phyloP scores from a whole-genome alignment of 1,140 invertebrate genomes.

The Brachionus rotundiformis region DNA sequence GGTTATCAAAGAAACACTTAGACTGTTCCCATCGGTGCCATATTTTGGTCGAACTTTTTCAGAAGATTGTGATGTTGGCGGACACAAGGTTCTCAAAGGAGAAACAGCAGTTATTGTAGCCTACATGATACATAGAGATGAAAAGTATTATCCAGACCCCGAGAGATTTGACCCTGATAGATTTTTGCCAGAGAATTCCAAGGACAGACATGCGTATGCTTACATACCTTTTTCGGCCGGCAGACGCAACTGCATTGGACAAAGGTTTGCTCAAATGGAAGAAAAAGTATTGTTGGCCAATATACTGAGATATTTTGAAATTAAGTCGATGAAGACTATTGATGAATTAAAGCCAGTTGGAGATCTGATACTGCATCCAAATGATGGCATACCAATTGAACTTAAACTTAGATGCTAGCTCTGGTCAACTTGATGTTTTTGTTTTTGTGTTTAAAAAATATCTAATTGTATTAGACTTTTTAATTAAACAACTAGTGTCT shows the following conservation, averaged over 20 bases:
- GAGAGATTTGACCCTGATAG: slow-evolving; percentile 84
- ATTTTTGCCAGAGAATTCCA: slow-evolving; percentile 78
- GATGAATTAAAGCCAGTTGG: slow-evolving; percentile 60
- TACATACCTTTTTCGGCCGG: slow-evolving; percentile 86
- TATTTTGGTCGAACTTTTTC: slow-evolving; percentile 73
- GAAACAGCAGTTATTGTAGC: slow-evolving; percentile 70
- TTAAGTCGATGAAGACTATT: slow-evolving; percentile 61
- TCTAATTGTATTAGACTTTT: not conserved
- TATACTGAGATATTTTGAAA: slow-evolving; percentile 76
- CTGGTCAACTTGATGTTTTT: not conserved
- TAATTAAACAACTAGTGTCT: not conserved
- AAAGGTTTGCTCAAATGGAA: slow-evolving; percentile 83
- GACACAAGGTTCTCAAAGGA: slow-evolving; percentile 70
- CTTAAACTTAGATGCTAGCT: slow-evolving; percentile 63
- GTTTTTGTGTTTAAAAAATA: not conserved
- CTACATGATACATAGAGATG: slow-evolving; percentile 74
- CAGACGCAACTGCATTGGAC: slow-evolving; percentile 78
- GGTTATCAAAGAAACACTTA: slow-evolving; percentile 69
- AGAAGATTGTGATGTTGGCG: slow-evolving; percentile 68
- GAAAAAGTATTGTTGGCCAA: slow-evolving; percentile 80
- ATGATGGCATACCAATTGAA: slow-evolving; percentile 59
- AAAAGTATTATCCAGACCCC: slow-evolving; percentile 76
- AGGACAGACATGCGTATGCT: slow-evolving; percentile 77
- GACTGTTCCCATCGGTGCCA: slow-evolving; percentile 80
- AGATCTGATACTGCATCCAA: slow-evolving; percentile 63